Percentiles rank a stretch among this genome's conserved stretches.
phyloP scores from a whole-genome alignment of 2,888 invertebrate species.

The Volucella zonaria region DNA sequence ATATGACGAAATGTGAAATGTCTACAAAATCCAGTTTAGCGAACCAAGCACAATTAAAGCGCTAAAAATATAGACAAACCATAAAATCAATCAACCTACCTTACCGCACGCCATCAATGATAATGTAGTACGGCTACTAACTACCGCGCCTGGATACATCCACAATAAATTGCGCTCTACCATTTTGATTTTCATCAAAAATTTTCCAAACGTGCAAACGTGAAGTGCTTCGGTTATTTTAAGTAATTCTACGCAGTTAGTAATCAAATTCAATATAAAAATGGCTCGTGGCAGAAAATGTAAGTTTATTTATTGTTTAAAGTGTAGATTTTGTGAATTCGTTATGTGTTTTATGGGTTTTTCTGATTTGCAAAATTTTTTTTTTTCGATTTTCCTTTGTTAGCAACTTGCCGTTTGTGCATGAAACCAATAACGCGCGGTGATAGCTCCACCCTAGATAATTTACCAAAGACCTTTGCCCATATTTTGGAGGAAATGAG shows the following conservation, averaged over 20 bases:
- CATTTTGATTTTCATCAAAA: slow-evolving; percentile 62
- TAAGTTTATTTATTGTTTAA: slow-evolving; percentile 20
- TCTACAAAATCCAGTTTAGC: background rate
- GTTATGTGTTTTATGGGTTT: background rate
- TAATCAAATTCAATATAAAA: background rate
- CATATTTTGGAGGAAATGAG: slow-evolving; percentile 55
- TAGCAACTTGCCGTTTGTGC: slow-evolving; percentile 48
- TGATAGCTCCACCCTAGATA: slow-evolving; percentile 32
- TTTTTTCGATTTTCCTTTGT: too few relatives aligned
- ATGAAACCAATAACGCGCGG: slow-evolving; percentile 21
- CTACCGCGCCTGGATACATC: background rate
- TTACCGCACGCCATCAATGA: slow-evolving; percentile 50
- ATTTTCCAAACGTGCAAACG: slow-evolving; percentile 30
- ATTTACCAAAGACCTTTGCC: slow-evolving; percentile 59
- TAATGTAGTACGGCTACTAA: slow-evolving; percentile 30
- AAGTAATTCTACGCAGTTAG: slow-evolving; percentile 3
- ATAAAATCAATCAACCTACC: slow-evolving; percentile 23
- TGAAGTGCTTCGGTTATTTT: background rate
- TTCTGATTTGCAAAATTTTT: background rate
- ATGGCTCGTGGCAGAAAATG: slow-evolving; percentile 50
- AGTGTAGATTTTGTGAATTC: background rate
- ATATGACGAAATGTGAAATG: too few relatives aligned
- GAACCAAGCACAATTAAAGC: background rate
- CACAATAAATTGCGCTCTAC: slow-evolving; percentile 54
- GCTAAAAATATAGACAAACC: background rate